These are phyloP conservation scores for Cremastinae sp. DNA, from an alignment of 2,888 invertebrate species.

Conservation along the genomic window DNA sequence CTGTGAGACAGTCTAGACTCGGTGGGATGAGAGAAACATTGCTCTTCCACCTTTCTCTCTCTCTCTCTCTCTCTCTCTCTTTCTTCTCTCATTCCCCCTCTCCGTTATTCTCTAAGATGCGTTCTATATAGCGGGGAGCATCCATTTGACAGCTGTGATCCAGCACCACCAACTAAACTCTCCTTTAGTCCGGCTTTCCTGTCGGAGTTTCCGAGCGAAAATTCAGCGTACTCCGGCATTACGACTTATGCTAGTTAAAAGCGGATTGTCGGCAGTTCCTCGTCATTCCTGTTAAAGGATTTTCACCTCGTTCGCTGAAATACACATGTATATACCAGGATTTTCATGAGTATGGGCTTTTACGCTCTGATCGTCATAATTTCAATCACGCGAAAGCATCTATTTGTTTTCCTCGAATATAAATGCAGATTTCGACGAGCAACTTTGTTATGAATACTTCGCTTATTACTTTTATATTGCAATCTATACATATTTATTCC, in stretches of 20 bases:
- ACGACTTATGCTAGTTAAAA: constrained; percentile 62
- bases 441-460: too few species aligned
- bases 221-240: constrained; percentile 48
- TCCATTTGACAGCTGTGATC: constrained; percentile 57
- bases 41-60: constrained; percentile 14
- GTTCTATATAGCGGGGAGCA: constrained; percentile 18
- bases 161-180: constrained; percentile 56
- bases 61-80: background rate
- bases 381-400: background rate
- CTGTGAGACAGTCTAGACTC: background rate
- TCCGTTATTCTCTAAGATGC: constrained; percentile 6
- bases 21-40: constrained; percentile 34
- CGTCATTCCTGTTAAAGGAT: constrained; percentile 52
- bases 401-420: too few species aligned
- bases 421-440: too few species aligned
- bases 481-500: background rate
- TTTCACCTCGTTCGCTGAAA: constrained; percentile 8
- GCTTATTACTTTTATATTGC: too few species aligned
- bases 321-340: background rate
- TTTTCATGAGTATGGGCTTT: background rate
- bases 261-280: constrained; percentile 49
- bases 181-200: constrained; percentile 58
- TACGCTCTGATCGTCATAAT: background rate
- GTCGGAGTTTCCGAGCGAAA: constrained; percentile 45
- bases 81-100: background rate